These are phyloP conservation scores for Steromphala cineraria DNA, from an alignment of 2,888 invertebrate species.

Conservation along the genomic window DNA sequence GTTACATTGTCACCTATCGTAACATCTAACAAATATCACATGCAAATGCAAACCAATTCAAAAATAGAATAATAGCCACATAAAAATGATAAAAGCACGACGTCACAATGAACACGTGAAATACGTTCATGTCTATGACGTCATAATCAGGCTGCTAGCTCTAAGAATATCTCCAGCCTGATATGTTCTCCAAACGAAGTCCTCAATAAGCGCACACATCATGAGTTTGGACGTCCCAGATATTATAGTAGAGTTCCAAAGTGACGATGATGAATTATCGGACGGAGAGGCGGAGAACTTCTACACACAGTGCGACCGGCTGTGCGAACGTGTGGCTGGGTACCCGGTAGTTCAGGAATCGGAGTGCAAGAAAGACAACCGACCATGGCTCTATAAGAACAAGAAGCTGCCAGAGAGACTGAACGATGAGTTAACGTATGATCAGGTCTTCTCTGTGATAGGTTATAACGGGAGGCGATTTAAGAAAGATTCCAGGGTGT, in stretches of 20 bases:
- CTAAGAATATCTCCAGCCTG: too few species aligned
- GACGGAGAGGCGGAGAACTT: not conserved
- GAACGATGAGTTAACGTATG: not conserved
- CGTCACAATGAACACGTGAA: too few species aligned
- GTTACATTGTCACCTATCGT: too few species aligned
- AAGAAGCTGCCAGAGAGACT: not conserved
- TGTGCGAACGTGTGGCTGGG: not conserved
- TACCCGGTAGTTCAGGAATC: not conserved
- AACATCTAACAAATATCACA: too few species aligned
- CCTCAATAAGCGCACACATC: too few species aligned
- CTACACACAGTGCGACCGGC: not conserved
- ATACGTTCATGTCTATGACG: too few species aligned
- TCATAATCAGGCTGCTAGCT: too few species aligned
- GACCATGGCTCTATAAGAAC: slow-evolving; percentile 21
- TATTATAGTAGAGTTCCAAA: not conserved
- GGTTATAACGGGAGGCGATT: slow-evolving; percentile 15
- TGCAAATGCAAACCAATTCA: too few species aligned
- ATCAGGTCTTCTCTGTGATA: slow-evolving; percentile 18
- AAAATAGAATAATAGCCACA: too few species aligned
- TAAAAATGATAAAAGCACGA: too few species aligned
- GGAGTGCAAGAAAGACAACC: slow-evolving; percentile 24
- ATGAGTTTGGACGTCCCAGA: too few species aligned
- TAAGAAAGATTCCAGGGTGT: slow-evolving; percentile 30
- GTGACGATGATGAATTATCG: not conserved
- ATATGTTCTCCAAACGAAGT: too few species aligned